Evolutionary conservation across 2,797 vertebrate genomes (phyloP).

Genomic region (Megalops cyprinoides): DNA sequence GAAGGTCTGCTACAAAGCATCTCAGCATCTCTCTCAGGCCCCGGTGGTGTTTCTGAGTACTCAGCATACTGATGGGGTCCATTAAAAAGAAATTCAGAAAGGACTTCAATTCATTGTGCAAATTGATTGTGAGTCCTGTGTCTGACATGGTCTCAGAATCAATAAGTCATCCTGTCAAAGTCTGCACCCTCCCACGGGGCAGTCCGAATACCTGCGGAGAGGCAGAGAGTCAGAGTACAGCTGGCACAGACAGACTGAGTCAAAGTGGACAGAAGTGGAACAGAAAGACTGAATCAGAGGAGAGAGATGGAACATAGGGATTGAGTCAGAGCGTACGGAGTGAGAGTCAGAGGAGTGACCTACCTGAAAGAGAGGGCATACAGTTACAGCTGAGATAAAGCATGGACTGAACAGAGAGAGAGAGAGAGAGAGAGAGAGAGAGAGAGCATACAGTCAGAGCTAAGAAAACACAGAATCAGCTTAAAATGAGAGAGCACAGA

Average conservation of each 20-base stretch:
- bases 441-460: background rate
- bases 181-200: constrained; percentile 4
- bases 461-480: too few relatives aligned
- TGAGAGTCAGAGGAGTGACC: background rate
- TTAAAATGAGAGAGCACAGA: too few relatives aligned
- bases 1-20: constrained; percentile 9
- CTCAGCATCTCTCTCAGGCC: background rate
- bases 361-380: background rate
- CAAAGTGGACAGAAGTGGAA: background rate
- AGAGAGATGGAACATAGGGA: background rate
- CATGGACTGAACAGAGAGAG: too few relatives aligned
- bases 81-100: constrained; percentile 29
- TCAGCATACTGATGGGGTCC: constrained; percentile 22
- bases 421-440: too few relatives aligned
- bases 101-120: constrained; percentile 27
- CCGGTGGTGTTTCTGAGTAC: background rate
- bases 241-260: background rate
- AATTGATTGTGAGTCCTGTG: constrained; percentile 34
- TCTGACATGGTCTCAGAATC: constrained; percentile 31
- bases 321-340: background rate
- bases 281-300: background rate
- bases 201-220: background rate
- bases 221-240: constrained; percentile 9
- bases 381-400: too few relatives aligned
- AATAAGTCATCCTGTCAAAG: constrained; percentile 27